Evolutionary conservation across 1,140 invertebrate genomes (phyloP), one percentile per base, ranked within the genome.

Genomic region (Magallana ariakensis): DNA sequence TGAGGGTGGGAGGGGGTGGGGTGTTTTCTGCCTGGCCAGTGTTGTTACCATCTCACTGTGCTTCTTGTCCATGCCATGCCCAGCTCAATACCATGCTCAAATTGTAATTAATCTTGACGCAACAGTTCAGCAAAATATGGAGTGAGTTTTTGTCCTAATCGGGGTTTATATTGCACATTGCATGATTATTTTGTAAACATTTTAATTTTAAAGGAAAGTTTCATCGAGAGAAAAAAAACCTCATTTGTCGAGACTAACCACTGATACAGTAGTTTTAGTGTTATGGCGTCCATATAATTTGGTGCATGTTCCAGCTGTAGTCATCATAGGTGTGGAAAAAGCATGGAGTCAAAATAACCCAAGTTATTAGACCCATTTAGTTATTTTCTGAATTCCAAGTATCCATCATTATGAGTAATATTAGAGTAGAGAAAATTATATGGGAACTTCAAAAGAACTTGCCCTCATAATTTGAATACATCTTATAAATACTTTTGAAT

Each of bases 101-200:
- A 75, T 46, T 19, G 9, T 13, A 13, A 26, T 75, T 60, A 60
- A 60, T 60, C n/a, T n/a, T 60, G n/a, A 60, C n/a, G 58, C 58
- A 60, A 60, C 11, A 60, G 11, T 60, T 16, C 7, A 60, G 58
- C 58, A 60, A 60, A 75, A 8, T 75, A 11, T 22, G 9, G 62
- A 70, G 66, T 75, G 66, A 26, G 26, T 13, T 26, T 75, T 75
- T 75, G 66, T 75, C 66, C 22, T 46, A 13, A 75, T 26, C 13
- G 22, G 66, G 66, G 19, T 75, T 46, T 13, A 75, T 26, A 26
- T 75, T 75, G 66, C 66, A 75, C 66, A 33, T 22, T 75, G 66
- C 66, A 75, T 75, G 66, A 75, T 10, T 75, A 75, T 26, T 75
- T 26, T 75, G 26, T 75, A 75, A 75, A 26, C 15, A 75, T 75